Evolutionary conservation across 2,113 vertebrate genomes (phyloP), one percentile per base, ranked within the genome.

Genomic region (Hemiprocne comata): DNA sequence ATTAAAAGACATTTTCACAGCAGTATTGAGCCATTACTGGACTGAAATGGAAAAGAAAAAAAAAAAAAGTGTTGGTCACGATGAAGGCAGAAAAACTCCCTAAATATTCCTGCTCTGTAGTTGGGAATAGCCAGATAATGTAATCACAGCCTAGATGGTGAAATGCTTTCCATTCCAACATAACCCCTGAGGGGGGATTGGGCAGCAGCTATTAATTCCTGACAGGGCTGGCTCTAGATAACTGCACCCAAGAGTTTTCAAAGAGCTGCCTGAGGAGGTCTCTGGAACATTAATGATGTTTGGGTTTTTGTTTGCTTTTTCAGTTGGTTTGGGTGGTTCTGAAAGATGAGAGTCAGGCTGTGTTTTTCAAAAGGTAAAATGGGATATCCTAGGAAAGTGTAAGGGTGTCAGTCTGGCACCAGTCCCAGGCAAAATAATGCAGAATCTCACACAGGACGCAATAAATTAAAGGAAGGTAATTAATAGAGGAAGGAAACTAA

Each of bases 401-500:
- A 79, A 55, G 28, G 81, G 84, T 7, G 8, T 60, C 57, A 73
- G 17, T 26, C 89, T 96, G 95, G 93, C 96, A 66, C 33, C 23
- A 50, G 31, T 92, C 94, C 95, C 86, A 84, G 89, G 94, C n/a
- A 76, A 50, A 94, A 95, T 79, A 89, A 76, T 46, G 54, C 94
- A 89, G 85, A 82, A 76, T 85, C 87, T 93, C 77, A 87, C 91
- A 79, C 84, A 91, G 96, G 96, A 97, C 0, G 15, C 84, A 95
- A 87, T 97, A 96, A 97, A 97, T 96, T 92, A 92, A 69, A 28
- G 70, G 83, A 26, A 80, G 83, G 75, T 94, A 92, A 94, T 97
- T 93, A 97, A 94, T 87, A 87, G 73, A 92, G 96, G 95, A 95
- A 97, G 96, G 96, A 97, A 97, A 95, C 92, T 44, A 89, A 95